phyloP scores from a whole-genome alignment of 1,140 invertebrate species.

The Drosophila subobscura region DNA sequence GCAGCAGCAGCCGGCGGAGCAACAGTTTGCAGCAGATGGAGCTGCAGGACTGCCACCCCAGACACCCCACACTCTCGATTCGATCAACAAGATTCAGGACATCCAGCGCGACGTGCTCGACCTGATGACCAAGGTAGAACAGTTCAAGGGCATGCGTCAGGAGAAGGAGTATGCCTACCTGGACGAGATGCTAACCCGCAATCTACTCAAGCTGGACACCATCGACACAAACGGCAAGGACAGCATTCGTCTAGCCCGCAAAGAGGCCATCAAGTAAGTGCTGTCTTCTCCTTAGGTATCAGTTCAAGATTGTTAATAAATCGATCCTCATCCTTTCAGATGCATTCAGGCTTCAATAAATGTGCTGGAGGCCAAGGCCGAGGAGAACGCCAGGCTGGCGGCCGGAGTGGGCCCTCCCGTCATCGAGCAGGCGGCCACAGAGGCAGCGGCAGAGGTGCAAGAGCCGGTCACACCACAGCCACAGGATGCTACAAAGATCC shows the following conservation, averaged over 20 bases:
- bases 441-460: slow-evolving; percentile 4
- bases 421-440: slow-evolving; percentile 10
- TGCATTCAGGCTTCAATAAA: slow-evolving; percentile 94
- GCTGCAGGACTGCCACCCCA: slow-evolving; percentile 70
- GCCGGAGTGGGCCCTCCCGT: slow-evolving; percentile 11
- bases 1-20: slow-evolving; percentile 59
- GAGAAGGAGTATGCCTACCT: slow-evolving; percentile 95
- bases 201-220: slow-evolving; percentile 94
- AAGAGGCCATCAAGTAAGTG: slow-evolving; percentile 90
- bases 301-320: not conserved
- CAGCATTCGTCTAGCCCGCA: slow-evolving; percentile 92
- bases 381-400: slow-evolving; percentile 83
- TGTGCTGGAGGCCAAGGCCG: slow-evolving; percentile 90
- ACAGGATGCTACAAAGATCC: slow-evolving; percentile 72
- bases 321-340: slow-evolving; percentile 20
- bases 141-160: slow-evolving; percentile 89
- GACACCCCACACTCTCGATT: slow-evolving; percentile 86
- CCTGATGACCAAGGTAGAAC: slow-evolving; percentile 90
- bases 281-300: fast-evolving
- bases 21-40: slow-evolving; percentile 39
- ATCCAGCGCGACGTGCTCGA: slow-evolving; percentile 92
- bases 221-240: slow-evolving; percentile 96
- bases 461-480: slow-evolving; percentile 63
- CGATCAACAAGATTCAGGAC: slow-evolving; percentile 90
- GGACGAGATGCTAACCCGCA: slow-evolving; percentile 97